Percentiles rank a stretch among this genome's conserved stretches.
Conservation (phyloP, 2,888 invertebrate genomes). For the Lypha dubia region DNA sequence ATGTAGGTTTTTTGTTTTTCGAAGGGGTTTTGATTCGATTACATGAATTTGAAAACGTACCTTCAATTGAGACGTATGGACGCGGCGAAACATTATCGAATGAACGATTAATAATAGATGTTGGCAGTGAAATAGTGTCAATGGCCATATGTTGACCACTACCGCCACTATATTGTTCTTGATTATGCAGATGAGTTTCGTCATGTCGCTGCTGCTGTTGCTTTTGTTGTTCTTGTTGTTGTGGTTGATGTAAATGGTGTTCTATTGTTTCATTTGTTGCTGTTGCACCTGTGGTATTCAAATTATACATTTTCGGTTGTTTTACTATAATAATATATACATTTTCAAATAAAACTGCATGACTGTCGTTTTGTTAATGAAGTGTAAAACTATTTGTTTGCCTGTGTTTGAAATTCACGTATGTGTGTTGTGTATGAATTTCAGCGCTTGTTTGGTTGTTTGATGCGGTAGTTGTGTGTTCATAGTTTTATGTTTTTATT, state of each 20-base stretch:
- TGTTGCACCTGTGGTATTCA: slow-evolving; percentile 57
- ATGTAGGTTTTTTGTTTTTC: background rate
- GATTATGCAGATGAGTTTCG: slow-evolving; percentile 6
- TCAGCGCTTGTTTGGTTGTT: background rate
- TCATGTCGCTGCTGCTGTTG: slow-evolving; percentile 14
- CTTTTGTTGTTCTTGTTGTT: slow-evolving; percentile 33
- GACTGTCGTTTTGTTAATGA: slow-evolving; percentile 49
- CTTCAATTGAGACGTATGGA: slow-evolving; percentile 79
- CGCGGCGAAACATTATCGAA: slow-evolving; percentile 82
- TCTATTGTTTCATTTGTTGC: slow-evolving; percentile 23
- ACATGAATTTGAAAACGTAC: slow-evolving; percentile 74
- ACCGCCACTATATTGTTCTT: slow-evolving; percentile 25
- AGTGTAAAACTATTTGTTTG: slow-evolving; percentile 63
- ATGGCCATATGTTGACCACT: slow-evolving; percentile 39
- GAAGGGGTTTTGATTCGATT: slow-evolving; percentile 3
- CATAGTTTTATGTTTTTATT: background rate
- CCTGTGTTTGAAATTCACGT: slow-evolving; percentile 16
- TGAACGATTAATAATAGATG: slow-evolving; percentile 76
- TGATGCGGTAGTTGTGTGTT: background rate
- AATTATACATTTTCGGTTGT: slow-evolving; percentile 57
- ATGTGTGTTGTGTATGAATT: background rate
- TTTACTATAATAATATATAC: slow-evolving; percentile 47
- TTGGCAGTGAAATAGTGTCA: slow-evolving; percentile 50
- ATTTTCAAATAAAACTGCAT: slow-evolving; percentile 53
- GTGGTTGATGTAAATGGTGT: background rate